phyloP scores from a whole-genome alignment of 2,797 vertebrate species.

The Gymnothorax javanicus region DNA sequence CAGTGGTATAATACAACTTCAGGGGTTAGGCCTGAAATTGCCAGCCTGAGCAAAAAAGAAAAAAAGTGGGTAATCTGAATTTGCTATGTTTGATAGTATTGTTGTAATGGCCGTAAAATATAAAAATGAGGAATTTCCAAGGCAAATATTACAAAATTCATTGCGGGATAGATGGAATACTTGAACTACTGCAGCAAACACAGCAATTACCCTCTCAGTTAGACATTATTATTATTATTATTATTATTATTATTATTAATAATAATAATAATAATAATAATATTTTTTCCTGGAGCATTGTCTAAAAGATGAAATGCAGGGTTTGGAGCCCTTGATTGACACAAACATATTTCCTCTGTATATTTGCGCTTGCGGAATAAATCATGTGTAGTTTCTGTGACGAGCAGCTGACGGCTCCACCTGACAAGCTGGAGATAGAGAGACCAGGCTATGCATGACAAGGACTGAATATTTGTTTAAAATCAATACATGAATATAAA shows the following conservation, averaged over 20 bases:
- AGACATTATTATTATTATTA: neutral
- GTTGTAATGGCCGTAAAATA: too few relatives aligned
- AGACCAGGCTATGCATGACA: conserved; percentile 16
- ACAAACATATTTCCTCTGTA: conserved; percentile 28
- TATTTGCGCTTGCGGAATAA: conserved; percentile 27
- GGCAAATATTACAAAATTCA: too few relatives aligned
- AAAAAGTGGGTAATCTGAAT: neutral
- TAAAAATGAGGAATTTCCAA: too few relatives aligned
- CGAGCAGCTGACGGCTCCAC: conserved; percentile 33
- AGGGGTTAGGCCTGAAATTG: neutral
- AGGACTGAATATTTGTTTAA: conserved; percentile 26
- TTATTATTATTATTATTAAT: neutral
- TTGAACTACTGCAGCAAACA: too few relatives aligned
- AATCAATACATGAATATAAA: conserved; percentile 37
- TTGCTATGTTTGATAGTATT: neutral
- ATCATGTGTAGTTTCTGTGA: conserved; percentile 16
- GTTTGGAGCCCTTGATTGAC: conserved; percentile 19
- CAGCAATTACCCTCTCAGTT: too few relatives aligned
- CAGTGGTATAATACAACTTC: neutral
- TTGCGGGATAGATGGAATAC: too few relatives aligned
- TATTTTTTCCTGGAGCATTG: conserved; percentile 1
- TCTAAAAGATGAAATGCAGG: neutral
- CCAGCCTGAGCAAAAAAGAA: neutral
- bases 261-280: neutral
- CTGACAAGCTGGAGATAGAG: conserved; percentile 27